Evolutionary conservation across 2,888 invertebrate genomes (phyloP), one percentile per base, ranked within the genome.

Genomic region (Drosophila subquinaria): DNA sequence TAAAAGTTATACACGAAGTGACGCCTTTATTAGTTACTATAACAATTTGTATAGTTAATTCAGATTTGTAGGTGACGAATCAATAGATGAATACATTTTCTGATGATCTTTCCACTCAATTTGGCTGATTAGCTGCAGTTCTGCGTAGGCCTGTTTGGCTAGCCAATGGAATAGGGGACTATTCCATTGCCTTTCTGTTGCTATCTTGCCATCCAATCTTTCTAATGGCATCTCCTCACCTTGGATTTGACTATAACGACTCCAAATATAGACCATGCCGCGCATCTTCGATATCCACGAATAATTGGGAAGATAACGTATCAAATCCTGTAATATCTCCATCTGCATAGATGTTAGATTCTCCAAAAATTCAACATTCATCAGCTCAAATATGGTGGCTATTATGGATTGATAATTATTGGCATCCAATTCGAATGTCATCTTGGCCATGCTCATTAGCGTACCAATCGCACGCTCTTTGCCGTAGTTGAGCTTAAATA

Each of bases 201-300:
- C 43, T 6, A n/a, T 11, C 23, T 8, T 36, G 13, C 15, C 27
- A 9, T 4, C 2, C 4, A 17, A 17, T 17, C 17, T 17, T 17
- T 17, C 17, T 17, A 17, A 17, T 17, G 17, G 17, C 17, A 17
- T 6, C 4, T 35, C 33, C 3, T 4, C 15, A 3, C 30, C 2
- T n/a, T 50, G 50, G 10, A 57, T 43, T 10, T 42, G 10, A 23
- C 27, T 30, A 30, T 57, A 64, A 27, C 68, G 68, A 1, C 51
- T 48, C 83, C 89, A 85, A 1, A 76, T 17, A 15, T 57, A 78
- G 17, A 89, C 33, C 78, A 85, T 68, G 53, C 76, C 45, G 11
- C 71, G 76, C 82, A 84, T 51, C 36, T 80, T 84, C 40, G 61
- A 67, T 0, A 60, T 8, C 83, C 83, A 87, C 52, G 66, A n/a